Conservation (phyloP, 1,140 invertebrate genomes). For the Aricia agestis region DNA sequence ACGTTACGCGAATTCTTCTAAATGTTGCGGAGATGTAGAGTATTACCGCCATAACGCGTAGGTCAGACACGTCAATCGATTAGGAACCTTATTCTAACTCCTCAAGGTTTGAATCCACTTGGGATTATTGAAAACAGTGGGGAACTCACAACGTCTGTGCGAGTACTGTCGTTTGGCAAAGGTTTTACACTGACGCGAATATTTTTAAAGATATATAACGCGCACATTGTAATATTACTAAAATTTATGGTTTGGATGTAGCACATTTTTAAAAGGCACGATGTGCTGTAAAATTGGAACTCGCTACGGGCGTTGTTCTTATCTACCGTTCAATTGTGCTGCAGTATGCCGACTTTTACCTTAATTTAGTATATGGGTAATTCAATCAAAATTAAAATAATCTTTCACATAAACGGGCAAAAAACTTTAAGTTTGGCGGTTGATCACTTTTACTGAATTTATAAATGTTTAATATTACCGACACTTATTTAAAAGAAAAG, state of each 20-base stretch:
- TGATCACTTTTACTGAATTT: too few species aligned
- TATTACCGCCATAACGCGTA: constrained; percentile 38
- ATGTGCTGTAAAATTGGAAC: not conserved
- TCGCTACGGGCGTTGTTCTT: not conserved
- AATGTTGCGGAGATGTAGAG: constrained; percentile 36
- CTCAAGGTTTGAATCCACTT: constrained; percentile 25
- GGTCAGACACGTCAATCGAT: constrained; percentile 23
- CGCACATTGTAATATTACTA: constrained; percentile 8
- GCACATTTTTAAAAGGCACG: constrained; percentile 14
- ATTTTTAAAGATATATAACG: constrained; percentile 13
- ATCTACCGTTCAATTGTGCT: constrained; percentile 16
- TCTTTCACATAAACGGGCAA: too few species aligned
- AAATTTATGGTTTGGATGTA: constrained; percentile 10
- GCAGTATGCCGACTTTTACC: not conserved
- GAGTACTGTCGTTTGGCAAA: constrained; percentile 37
- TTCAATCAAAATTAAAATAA: not conserved
- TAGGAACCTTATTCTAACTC: constrained; percentile 23
- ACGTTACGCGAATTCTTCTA: constrained; percentile 36
- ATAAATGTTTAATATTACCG: not conserved
- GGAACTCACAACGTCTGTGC: constrained; percentile 38
- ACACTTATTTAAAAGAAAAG: not conserved
- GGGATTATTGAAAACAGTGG: constrained; percentile 17
- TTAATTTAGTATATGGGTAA: not conserved
- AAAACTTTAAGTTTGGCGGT: too few species aligned
- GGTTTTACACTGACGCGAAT: constrained; percentile 15